Conservation (phyloP, 2,888 invertebrate species). For the Lypha dubia region DNA sequence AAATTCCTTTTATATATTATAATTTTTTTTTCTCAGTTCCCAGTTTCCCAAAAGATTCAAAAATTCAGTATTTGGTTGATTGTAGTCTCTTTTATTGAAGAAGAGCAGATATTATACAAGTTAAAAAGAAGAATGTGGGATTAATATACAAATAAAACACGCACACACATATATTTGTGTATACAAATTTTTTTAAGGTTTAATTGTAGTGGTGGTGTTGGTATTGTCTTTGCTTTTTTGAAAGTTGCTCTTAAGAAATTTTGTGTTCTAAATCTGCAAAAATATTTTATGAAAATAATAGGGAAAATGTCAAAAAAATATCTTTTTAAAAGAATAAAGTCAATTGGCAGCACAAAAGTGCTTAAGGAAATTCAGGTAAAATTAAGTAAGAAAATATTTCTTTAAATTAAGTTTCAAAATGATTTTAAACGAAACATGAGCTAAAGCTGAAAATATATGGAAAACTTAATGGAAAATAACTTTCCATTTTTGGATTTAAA, state of each 20-base stretch:
- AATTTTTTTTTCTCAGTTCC: neutral
- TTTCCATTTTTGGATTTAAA: no score
- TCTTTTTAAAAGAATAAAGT: neutral
- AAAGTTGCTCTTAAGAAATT: neutral
- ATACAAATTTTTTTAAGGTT: neutral
- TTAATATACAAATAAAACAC: neutral
- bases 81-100: neutral
- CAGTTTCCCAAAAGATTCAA: neutral
- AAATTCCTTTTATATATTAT: constrained; percentile 15
- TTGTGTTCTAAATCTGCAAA: neutral
- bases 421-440: no score
- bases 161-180: neutral
- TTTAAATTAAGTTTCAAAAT: no score
- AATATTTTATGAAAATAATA: neutral
- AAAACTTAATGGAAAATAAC: no score
- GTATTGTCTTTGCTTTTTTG: neutral
- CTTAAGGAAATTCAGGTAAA: no score
- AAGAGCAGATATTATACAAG: neutral
- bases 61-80: neutral
- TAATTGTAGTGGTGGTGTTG: constrained; percentile 19
- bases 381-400: no score
- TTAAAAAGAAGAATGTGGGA: neutral
- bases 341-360: no score
- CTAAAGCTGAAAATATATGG: no score
- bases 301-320: neutral